Base-by-base conservation (phyloP, 2,113 vertebrate species). In the Zosterops lateralis region DNA sequence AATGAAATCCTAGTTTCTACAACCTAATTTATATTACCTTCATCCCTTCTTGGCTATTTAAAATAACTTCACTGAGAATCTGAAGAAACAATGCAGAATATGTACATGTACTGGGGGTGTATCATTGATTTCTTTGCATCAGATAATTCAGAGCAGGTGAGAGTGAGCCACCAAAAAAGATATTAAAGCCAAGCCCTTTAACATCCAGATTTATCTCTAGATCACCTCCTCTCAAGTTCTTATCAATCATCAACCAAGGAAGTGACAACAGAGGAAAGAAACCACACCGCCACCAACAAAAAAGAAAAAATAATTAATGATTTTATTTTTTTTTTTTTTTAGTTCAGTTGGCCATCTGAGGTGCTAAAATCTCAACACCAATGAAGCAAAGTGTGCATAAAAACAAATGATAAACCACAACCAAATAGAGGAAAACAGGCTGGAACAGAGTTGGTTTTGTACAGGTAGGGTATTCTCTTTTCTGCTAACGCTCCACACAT, bases 251-350 rank as follows among this genome's bases (percentile, higher is more conserved):
- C 77, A 60, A 9, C 53, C 7, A 2, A 31, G 12, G 24, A 53
- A 87, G 7, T 25, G 44, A 87, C 56, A 2, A 1, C 21, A 56
- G 56, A 53, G 53, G n/a, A 90, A 95, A 90, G 28, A 96, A 92
- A 96, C 0, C 2, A 42, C 28, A 95, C 70, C 17, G 54, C 64
- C 89, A 92, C 51, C 66, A 93, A 90, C 84, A 91, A 94, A 84
- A 97, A 97, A 93, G 72, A 90, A 95, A 97, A 97, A 96, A 94
- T 91, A 97, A 96, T 75, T 75, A 91, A 96, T 80, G 70, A 88
- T 84, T 97, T 97, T 97, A 14, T 95, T 90, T 72, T 89, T 95
- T 95, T 96, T 90, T 38, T 38, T 38, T 38, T 38, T 38, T 38
- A 96, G 88, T 90, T 93, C 89, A 92, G 90, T 92, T 94, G 92